phyloP scores from a whole-genome alignment of 2,888 invertebrate genomes.

The Drosophila helvetica region DNA sequence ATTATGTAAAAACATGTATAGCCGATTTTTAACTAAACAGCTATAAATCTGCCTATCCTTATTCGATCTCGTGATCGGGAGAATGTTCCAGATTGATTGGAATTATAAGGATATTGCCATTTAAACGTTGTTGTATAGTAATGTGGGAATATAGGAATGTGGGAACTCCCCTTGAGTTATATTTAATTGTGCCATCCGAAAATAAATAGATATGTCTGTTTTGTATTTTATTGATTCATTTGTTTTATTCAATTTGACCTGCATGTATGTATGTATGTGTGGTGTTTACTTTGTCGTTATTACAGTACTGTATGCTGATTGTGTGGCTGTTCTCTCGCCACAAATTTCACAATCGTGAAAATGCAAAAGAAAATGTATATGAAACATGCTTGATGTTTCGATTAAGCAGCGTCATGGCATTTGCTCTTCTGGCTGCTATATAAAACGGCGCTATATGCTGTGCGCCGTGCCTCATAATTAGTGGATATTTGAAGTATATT shows the following conservation, averaged over 20 bases:
- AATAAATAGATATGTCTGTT: conserved; percentile 2
- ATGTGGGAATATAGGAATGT: too few species aligned
- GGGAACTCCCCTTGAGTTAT: not conserved
- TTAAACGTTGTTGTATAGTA: too few species aligned
- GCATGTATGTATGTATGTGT: conserved; percentile 29
- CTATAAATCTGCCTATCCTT: too few species aligned
- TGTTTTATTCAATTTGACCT: conserved; percentile 53
- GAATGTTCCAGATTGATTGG: too few species aligned
- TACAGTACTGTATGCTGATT: too few species aligned
- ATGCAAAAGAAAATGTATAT: conserved; percentile 32
- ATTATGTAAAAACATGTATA: too few species aligned
- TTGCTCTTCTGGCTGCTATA: conserved; percentile 18
- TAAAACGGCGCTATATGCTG: conserved; percentile 34
- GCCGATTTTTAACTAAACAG: too few species aligned
- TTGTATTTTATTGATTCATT: conserved; percentile 39
- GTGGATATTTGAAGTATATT: conserved; percentile 46
- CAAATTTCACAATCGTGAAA: conserved; percentile 36
- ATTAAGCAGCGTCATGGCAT: conserved; percentile 25
- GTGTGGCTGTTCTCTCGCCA: conserved; percentile 23
- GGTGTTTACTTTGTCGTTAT: conserved; percentile 18
- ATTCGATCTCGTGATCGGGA: too few species aligned
- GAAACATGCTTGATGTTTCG: conserved; percentile 29
- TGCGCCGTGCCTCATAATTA: conserved; percentile 16
- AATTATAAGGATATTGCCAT: too few species aligned
- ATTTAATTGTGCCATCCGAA: not conserved